Evolutionary conservation across 2,113 vertebrate genomes (phyloP), one percentile per base, ranked within the genome.

Genomic region (Periophthalmodon schlosseri): DNA sequence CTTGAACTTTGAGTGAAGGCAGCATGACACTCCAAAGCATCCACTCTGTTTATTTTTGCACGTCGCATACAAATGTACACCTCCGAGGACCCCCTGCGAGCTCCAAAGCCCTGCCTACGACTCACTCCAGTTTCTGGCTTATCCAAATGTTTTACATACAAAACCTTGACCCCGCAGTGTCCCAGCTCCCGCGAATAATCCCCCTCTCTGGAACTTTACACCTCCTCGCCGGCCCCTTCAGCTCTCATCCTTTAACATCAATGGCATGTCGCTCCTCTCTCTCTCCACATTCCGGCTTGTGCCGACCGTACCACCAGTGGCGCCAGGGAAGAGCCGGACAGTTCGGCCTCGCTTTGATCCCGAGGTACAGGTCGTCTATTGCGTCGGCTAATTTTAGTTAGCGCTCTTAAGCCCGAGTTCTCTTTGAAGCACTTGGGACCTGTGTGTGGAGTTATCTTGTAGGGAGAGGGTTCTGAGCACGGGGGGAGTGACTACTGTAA

Each of bases 311-410:
- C 71, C 73, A 86, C 81, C 79, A 74, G 63, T 74, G 81, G 79
- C 70, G 71, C 81, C 71, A 14, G 46, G 5, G 52, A 70, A 74
- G 64, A 87, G 79, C 50, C 80, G 52, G 78, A 68, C 82, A 73
- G 75, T 86, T 76, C 77, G 72, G 72, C 34, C 24, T 13, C 14
- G 28, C 88, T 91, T 89, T 90, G 80, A 91, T 90, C 82, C 81
- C 52, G 69, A 85, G 80, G 74, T 66, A 49, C 78, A 87, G 81
- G 87, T 90, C 85, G 82, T 91, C 83, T 81, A 68, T 82, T 72
- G 58, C 77, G 12, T 39, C 5, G 8, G 82, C 91, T 90, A 85
- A 87, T 88, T 91, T 87, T 84, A 91, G 86, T 69, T 74, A 75
- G 68, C 75, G 71, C 67, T 77, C 77, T 81, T 78, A 77, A 84